phyloP scores from a whole-genome alignment of 2,888 invertebrate species.

The Seladonia tumulorum region DNA sequence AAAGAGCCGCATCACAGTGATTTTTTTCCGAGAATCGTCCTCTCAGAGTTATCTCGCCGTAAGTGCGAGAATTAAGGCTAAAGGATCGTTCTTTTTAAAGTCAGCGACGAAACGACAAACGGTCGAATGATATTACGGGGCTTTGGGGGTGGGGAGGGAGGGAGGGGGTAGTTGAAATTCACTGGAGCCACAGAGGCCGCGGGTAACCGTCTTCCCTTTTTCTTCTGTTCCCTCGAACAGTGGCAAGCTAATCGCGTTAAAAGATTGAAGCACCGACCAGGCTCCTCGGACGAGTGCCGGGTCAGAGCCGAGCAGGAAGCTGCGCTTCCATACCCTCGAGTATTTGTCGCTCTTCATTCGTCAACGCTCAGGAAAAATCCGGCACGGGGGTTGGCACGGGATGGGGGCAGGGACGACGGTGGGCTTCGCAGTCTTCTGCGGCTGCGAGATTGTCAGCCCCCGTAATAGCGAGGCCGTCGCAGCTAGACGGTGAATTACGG shows the following conservation, averaged over 20 bases:
- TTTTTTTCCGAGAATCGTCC: not conserved
- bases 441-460: conserved; percentile 66
- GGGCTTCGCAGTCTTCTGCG: conserved; percentile 6
- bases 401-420: not conserved
- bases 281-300: not conserved
- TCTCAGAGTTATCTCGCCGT: not conserved
- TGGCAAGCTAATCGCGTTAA: conserved; percentile 49
- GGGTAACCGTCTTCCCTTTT: conserved; percentile 10
- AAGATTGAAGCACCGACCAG: conserved; percentile 38
- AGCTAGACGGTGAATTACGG: conserved; percentile 31
- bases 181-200: not conserved
- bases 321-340: conserved; percentile 19
- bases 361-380: conserved; percentile 51
- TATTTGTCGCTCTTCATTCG: conserved; percentile 53
- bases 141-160: not conserved
- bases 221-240: not conserved
- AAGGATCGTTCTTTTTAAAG: conserved; percentile 10
- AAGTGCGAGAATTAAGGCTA: not conserved
- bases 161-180: not conserved
- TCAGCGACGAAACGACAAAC: conserved; percentile 1
- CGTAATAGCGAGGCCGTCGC: conserved; percentile 36
- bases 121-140: conserved; percentile 4
- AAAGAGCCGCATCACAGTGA: not conserved
- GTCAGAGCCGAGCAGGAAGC: not conserved
- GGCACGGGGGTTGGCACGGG: not conserved